Base-by-base conservation (phyloP, 1,140 invertebrate species). In the Olivierus martensii region DNA sequence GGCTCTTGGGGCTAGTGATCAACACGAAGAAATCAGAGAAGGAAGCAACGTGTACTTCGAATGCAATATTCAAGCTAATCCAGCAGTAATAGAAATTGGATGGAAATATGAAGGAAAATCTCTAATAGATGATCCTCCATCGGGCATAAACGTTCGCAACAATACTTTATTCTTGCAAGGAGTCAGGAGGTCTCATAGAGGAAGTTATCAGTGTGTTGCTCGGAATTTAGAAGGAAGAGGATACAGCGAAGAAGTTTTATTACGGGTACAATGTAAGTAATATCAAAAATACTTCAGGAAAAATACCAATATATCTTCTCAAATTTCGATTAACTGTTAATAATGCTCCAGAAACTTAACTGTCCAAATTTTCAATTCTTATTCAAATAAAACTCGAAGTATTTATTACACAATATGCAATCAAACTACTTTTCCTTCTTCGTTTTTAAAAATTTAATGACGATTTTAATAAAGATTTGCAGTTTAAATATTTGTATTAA, bases 41-140 rank as follows among this genome's bases (percentile, higher is more conserved):
- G 84, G 84, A 3, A 82, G 82, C 41, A 86, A 90, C 68, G 85
- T 91, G 45, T 89, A 89, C 68, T 84, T 91, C 61, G 87, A 89
- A 68, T 90, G 87, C 69, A 84, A 81, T 65, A 84, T 89, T 53
- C 81, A 82, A 68, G 82, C 86, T 10, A 90, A 89, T 72, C 87
- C 87, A 2, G 81, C 82, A 61, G 77, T 78, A n/a, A 82, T 82
- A 65, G 79, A 83, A 62, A 75, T 87, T 47, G 77, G 80, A 50
- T 88, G 84, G 84, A 84, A 79, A 68, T 84, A 87, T 67, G 79
- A 84, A 61, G 84, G 49, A 3, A 58, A 62, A 37, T 21, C 46
- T 3, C 35, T 64, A 7, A 18, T 53, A 9, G 46, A 53, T 12
- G 49, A 59, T 19, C 38, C 49, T 28, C 77, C 77, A 3, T 77